Conservation (phyloP, 64 coral and sea anemone genomes). For the Dendronephthya gigantea region DNA sequence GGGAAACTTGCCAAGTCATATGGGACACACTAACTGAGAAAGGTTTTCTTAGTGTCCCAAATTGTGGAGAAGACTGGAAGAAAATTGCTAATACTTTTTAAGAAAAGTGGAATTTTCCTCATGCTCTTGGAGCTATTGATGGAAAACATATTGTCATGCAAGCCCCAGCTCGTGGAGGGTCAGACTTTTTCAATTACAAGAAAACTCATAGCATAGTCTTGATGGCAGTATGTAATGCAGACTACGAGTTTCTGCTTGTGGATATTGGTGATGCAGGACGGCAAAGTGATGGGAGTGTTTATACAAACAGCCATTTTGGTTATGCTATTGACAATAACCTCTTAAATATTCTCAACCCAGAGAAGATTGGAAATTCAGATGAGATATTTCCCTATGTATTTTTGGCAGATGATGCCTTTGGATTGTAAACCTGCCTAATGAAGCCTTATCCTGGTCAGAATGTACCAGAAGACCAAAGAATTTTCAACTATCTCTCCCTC, state of each 20-base stretch:
- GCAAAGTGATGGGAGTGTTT: conserved; percentile 14
- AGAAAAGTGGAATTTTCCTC: background rate
- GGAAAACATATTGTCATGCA: conserved; percentile 5
- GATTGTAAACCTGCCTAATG: background rate
- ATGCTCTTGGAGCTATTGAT: background rate
- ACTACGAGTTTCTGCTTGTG: too few relatives aligned
- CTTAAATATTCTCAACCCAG: background rate
- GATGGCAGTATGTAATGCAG: too few relatives aligned
- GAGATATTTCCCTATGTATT: background rate
- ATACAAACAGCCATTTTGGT: conserved; percentile 12
- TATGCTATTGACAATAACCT: conserved; percentile 12
- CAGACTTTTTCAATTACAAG: conserved; percentile 3
- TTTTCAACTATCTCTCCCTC: background rate
- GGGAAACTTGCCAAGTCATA: background rate
- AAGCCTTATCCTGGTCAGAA: background rate
- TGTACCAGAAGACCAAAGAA: background rate
- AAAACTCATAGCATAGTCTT: background rate
- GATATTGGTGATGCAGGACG: background rate
- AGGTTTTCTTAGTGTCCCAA: background rate
- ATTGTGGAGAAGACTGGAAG: background rate
- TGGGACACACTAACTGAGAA: background rate
- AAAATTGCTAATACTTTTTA: background rate
- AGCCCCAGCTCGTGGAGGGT: background rate
- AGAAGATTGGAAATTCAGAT: background rate
- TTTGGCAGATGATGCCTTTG: background rate